Evolutionary conservation across 1,140 invertebrate genomes (phyloP), one percentile per base, ranked within the genome.

Genomic region (Nomia melanderi): DNA sequence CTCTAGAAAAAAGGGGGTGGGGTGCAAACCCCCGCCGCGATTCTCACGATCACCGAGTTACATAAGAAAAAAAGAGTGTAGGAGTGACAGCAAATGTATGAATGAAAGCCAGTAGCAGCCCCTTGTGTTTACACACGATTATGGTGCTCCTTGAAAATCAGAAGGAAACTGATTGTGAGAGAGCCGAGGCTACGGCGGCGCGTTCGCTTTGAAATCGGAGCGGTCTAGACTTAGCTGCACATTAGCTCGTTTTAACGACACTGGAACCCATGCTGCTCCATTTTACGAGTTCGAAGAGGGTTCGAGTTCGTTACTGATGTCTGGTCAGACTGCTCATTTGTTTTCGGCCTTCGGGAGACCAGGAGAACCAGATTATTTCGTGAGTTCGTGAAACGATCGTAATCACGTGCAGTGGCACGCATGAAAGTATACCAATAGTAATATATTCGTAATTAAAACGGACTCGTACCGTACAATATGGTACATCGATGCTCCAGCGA

Each of bases 191-290:
- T 23, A 12, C 1, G 11, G 14, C 36, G 47, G 36, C 20, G 5
- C n/a, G 12, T 27, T 20, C 11, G 36, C 71, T 84, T 84, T 72
- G 77, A 84, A 72, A 84, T 44, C n/a, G 41, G 82, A 84, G 66
- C 67, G 20, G 66, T 82, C 71, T 57, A 53, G 31, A 60, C 66
- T 60, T 53, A 29, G 29, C 3, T 14, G n/a, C 63, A 33, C 74
- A 47, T 82, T 75, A 66, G 47, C 33, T 47, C 47, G 44, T 60
- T 83, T 78, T 83, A 82, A 79, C 33, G 77, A 79, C 25, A n/a
- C 23, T 23, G 23, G 39, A 47, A 23, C 44, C 25, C 44, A 7
- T 17, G 62, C 27, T 71, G 59, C 54, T 56, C 1, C 14, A 12
- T 11, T 44, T 66, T 64, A 67, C 23, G 33, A 60, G 2, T 23